Percentiles rank a stretch among this genome's conserved stretches.
These are phyloP conservation scores for Forbesichthys papilliferus DNA, from an alignment of 2,113 vertebrate genomes.

Conservation along the genomic window DNA sequence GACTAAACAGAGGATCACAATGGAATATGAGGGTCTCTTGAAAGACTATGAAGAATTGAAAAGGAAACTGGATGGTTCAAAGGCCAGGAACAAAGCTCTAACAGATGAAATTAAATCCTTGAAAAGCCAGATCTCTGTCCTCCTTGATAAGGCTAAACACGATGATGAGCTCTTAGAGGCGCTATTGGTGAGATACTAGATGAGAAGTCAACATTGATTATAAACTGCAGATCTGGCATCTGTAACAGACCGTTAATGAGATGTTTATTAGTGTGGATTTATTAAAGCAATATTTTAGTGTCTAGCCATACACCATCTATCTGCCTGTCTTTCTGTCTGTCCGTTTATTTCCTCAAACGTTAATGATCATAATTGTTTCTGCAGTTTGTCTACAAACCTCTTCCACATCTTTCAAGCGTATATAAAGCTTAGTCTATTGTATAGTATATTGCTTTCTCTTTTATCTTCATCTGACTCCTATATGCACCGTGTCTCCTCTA, in stretches of 20 bases:
- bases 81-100: slow-evolving; percentile 83
- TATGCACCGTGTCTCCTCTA: neutral
- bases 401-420: neutral
- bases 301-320: too few species aligned
- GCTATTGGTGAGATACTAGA: slow-evolving; percentile 79
- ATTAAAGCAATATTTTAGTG: too few species aligned
- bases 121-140: slow-evolving; percentile 80
- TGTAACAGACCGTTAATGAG: neutral
- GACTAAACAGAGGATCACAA: slow-evolving; percentile 72
- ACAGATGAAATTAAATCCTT: slow-evolving; percentile 82
- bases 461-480: neutral
- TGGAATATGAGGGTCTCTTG: slow-evolving; percentile 77
- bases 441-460: neutral
- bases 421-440: too few species aligned
- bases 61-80: slow-evolving; percentile 80
- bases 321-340: too few species aligned
- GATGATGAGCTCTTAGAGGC: slow-evolving; percentile 87
- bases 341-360: too few species aligned
- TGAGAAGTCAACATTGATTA: neutral
- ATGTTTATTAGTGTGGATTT: too few species aligned
- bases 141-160: slow-evolving; percentile 87
- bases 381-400: neutral
- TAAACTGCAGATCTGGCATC: neutral
- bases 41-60: slow-evolving; percentile 80
- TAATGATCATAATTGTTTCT: too few species aligned